phyloP scores from a whole-genome alignment of 2,888 invertebrate species.

The Thecocarcelia acutangulata region DNA sequence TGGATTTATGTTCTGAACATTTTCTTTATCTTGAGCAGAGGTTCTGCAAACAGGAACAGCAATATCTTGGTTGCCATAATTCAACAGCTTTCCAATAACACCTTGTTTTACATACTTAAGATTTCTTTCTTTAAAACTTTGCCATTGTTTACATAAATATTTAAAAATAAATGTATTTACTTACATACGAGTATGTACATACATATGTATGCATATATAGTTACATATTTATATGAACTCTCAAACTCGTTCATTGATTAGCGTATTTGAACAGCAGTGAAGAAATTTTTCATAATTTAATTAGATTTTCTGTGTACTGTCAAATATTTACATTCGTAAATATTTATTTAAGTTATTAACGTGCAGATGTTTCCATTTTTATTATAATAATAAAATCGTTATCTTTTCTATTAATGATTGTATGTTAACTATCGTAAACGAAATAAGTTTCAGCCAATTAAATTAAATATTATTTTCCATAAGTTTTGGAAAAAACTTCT shows the following conservation, averaged over 20 bases:
- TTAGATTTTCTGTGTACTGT: slow-evolving; percentile 47
- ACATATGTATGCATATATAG: slow-evolving; percentile 4
- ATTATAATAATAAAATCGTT: slow-evolving; percentile 8
- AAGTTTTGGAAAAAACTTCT: too few species aligned
- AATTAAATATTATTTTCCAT: too few species aligned
- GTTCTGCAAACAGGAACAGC: too few species aligned
- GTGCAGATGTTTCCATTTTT: neutral
- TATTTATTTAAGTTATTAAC: slow-evolving; percentile 57
- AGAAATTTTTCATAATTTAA: slow-evolving; percentile 47
- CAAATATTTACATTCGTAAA: slow-evolving; percentile 48
- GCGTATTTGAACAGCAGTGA: slow-evolving; percentile 24
- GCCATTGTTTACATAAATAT: too few species aligned
- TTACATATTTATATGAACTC: neutral
- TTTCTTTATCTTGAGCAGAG: too few species aligned
- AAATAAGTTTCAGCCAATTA: too few species aligned
- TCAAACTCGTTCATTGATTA: neutral
- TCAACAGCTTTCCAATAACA: too few species aligned
- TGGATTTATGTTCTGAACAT: too few species aligned
- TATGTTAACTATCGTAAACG: too few species aligned
- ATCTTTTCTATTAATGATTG: neutral
- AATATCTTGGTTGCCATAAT: too few species aligned
- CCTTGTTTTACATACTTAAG: too few species aligned
- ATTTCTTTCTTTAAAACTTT: too few species aligned
- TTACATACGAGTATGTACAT: neutral
- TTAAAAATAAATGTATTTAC: neutral